Evolutionary conservation across 2,113 vertebrate genomes (phyloP).

Genomic region (Melierax canorus): DNA sequence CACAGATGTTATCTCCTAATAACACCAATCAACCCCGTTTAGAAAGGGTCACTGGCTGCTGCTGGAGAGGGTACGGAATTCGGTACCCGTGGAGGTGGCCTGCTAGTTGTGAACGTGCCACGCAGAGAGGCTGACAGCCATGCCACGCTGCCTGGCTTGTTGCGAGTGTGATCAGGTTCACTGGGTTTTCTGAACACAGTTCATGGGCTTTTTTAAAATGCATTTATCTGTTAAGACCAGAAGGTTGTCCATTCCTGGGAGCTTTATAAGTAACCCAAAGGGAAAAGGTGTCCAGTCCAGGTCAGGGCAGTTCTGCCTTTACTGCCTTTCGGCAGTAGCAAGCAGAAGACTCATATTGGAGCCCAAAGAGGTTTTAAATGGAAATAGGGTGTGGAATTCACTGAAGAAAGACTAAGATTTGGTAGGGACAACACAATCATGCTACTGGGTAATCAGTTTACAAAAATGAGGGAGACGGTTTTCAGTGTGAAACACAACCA

Average conservation of each 20-base stretch:
- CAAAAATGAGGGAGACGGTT: neutral
- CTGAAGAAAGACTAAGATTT: neutral
- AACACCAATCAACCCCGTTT: neutral
- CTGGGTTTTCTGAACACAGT: neutral
- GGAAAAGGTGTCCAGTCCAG: neutral
- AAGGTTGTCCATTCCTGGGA: neutral
- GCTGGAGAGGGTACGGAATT: neutral
- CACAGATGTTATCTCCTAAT: neutral
- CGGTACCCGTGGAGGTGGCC: neutral
- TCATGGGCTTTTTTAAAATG: neutral
- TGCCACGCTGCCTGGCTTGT: neutral
- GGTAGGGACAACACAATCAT: neutral
- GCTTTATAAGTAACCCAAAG: neutral
- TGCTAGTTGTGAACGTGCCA: neutral
- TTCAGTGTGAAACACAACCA: neutral
- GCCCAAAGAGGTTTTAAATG: neutral
- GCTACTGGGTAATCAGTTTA: neutral
- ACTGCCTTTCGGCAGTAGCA: neutral
- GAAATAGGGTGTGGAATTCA: neutral
- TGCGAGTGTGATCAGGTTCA: neutral
- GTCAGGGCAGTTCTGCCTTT: neutral
- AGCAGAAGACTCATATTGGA: neutral
- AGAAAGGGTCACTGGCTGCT: constrained; percentile 9
- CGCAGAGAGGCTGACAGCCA: neutral
- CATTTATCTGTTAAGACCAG: neutral